Evolutionary conservation across 2,113 vertebrate species (phyloP).

Genomic region (Stegastes partitus): DNA sequence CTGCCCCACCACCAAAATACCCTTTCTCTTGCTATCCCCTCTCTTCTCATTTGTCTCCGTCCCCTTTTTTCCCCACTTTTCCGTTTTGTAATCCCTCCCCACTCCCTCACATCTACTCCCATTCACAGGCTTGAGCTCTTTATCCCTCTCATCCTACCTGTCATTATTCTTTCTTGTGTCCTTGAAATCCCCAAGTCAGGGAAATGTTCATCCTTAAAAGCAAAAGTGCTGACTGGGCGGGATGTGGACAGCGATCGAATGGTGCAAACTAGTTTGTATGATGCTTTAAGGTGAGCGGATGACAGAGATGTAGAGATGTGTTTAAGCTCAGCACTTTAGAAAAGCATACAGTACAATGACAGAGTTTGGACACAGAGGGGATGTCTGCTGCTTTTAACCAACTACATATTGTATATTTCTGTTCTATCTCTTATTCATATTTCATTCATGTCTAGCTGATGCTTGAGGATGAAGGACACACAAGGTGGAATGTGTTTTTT

Average conservation of each 20-base stretch:
- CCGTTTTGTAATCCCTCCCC: background rate
- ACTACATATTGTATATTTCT: background rate
- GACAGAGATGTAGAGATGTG: slow-evolving; percentile 54
- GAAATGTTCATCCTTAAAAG: slow-evolving; percentile 48
- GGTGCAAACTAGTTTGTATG: slow-evolving; percentile 38
- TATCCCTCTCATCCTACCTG: slow-evolving; percentile 39
- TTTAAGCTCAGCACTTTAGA: slow-evolving; percentile 48
- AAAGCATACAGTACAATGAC: slow-evolving; percentile 1
- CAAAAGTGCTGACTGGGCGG: slow-evolving; percentile 65
- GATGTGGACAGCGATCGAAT: slow-evolving; percentile 17
- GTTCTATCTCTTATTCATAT: background rate
- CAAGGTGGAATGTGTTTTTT: no score
- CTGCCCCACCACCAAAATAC: background rate
- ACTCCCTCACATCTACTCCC: slow-evolving; percentile 1
- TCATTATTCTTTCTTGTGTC: slow-evolving; percentile 40
- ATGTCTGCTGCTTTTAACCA: slow-evolving; percentile 8
- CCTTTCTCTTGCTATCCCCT: background rate
- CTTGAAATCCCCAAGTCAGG: slow-evolving; percentile 48
- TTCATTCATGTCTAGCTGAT: no score
- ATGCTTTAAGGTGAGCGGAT: slow-evolving; percentile 19
- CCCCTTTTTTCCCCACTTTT: background rate
- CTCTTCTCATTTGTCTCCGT: slow-evolving; percentile 7
- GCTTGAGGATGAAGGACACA: no score
- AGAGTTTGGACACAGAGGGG: slow-evolving; percentile 23
- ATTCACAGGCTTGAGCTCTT: slow-evolving; percentile 45